Conservation (phyloP, 2,888 invertebrate genomes). For the Eupithecia tripunctaria region DNA sequence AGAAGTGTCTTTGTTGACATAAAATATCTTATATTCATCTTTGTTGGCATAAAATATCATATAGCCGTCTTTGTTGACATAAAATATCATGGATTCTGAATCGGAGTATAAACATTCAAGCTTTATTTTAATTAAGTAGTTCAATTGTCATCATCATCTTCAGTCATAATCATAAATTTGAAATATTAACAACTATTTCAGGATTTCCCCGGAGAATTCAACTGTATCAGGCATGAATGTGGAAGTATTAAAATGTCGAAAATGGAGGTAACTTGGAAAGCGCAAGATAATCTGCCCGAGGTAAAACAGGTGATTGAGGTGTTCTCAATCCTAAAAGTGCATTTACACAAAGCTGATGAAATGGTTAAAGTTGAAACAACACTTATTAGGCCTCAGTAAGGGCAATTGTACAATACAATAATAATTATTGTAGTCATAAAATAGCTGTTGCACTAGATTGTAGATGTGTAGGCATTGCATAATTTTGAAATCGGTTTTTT, state of each 20-base stretch:
- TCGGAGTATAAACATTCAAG: too few species aligned
- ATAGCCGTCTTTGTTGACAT: too few species aligned
- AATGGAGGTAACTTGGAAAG: slow-evolving; percentile 73
- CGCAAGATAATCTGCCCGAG: slow-evolving; percentile 54
- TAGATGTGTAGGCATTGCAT: slow-evolving; percentile 19
- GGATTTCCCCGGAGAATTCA: slow-evolving; percentile 77
- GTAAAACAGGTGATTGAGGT: slow-evolving; percentile 71
- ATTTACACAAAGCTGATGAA: slow-evolving; percentile 73
- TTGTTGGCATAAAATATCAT: too few species aligned
- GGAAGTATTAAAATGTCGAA: slow-evolving; percentile 70
- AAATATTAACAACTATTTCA: slow-evolving; percentile 48
- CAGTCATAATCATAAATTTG: neutral
- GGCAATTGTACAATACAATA: slow-evolving; percentile 15
- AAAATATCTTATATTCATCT: too few species aligned
- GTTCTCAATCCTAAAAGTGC: slow-evolving; percentile 71
- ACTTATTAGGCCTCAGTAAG: slow-evolving; percentile 64
- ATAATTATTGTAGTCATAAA: slow-evolving; percentile 3
- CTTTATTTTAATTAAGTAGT: too few species aligned
- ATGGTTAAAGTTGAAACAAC: slow-evolving; percentile 74
- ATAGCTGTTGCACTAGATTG: slow-evolving; percentile 9
- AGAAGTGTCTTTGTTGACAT: too few species aligned
- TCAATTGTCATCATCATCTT: too few species aligned
- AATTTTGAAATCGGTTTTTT: slow-evolving; percentile 22
- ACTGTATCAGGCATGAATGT: slow-evolving; percentile 70
- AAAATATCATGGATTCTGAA: too few species aligned